These are phyloP conservation scores for Nothocercus julius DNA, from an alignment of 2,113 vertebrate genomes.

Conservation along the genomic window DNA sequence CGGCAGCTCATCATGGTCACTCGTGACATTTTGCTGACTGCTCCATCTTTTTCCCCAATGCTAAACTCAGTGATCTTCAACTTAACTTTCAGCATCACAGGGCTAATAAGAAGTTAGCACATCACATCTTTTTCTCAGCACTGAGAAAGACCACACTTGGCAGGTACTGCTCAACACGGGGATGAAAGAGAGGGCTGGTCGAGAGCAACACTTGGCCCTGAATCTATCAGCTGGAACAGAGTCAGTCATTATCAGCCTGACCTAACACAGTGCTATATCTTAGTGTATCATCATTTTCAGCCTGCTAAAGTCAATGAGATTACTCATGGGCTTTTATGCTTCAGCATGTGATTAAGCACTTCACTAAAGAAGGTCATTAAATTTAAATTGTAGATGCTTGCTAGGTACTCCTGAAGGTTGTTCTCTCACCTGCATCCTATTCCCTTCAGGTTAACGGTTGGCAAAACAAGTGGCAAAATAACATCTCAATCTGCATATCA, in stretches of 20 bases:
- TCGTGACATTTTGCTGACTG: constrained; percentile 49
- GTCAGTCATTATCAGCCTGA: background rate
- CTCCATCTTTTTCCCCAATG: background rate
- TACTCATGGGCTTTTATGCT: constrained; percentile 36
- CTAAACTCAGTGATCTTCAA: background rate
- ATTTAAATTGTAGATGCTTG: constrained; percentile 61
- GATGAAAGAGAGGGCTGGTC: background rate
- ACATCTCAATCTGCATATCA: constrained; percentile 35
- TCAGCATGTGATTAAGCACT: constrained; percentile 62
- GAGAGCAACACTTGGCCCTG: background rate
- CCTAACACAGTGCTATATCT: background rate
- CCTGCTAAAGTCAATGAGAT: constrained; percentile 43
- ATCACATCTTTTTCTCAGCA: background rate
- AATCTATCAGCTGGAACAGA: constrained; percentile 8
- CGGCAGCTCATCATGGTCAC: constrained; percentile 11
- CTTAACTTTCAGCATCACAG: constrained; percentile 3
- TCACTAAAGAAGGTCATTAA: constrained; percentile 60
- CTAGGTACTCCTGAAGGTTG: constrained; percentile 58
- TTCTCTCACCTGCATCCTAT: constrained; percentile 39
- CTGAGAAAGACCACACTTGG: background rate
- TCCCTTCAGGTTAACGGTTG: constrained; percentile 10
- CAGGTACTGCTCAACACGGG: background rate
- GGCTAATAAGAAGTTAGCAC: background rate
- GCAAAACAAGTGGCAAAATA: constrained; percentile 44
- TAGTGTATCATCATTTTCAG: constrained; percentile 8